phyloP scores from a whole-genome alignment of 1,140 invertebrate species.

The Bombyx mandarina region DNA sequence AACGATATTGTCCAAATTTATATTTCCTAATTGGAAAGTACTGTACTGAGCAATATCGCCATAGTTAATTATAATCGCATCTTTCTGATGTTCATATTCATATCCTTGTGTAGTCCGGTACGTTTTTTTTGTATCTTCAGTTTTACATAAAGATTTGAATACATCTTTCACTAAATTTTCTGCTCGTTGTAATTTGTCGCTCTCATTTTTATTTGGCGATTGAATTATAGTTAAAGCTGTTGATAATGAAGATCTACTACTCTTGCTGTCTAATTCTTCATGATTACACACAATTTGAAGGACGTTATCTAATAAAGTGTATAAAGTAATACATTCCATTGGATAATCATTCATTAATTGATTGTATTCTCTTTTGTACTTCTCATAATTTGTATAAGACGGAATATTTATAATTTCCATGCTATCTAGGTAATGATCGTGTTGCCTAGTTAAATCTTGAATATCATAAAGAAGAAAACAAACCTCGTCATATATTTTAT shows the following conservation, averaged over 20 bases:
- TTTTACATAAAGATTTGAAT: slow-evolving; percentile 37
- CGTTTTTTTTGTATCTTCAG: slow-evolving; percentile 32
- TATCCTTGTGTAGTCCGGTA: slow-evolving; percentile 48
- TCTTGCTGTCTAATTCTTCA: slow-evolving; percentile 19
- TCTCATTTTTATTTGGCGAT: slow-evolving; percentile 13
- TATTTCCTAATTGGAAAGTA: slow-evolving; percentile 49
- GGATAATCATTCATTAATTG: slow-evolving; percentile 44
- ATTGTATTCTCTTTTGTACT: slow-evolving; percentile 36
- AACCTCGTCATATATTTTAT: slow-evolving; percentile 67
- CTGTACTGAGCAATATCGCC: slow-evolving; percentile 43
- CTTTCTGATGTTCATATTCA: slow-evolving; percentile 43
- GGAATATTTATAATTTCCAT: slow-evolving; percentile 58
- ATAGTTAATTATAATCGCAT: slow-evolving; percentile 46
- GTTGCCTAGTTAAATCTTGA: slow-evolving; percentile 66
- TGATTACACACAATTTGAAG: slow-evolving; percentile 43
- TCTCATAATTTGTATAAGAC: slow-evolving; percentile 11
- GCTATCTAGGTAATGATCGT: slow-evolving; percentile 61
- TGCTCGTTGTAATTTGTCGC: slow-evolving; percentile 29
- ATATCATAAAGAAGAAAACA: slow-evolving; percentile 69
- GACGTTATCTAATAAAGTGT: slow-evolving; percentile 60
- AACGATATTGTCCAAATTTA: slow-evolving; percentile 46
- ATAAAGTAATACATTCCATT: slow-evolving; percentile 56
- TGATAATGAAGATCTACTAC: slow-evolving; percentile 27
- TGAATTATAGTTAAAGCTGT: slow-evolving; percentile 25
- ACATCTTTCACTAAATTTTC: slow-evolving; percentile 40